Percentiles rank a stretch among this genome's conserved stretches.
Evolutionary conservation across 2,797 vertebrate species (phyloP).

Genomic region (Carcharodon carcharias): DNA sequence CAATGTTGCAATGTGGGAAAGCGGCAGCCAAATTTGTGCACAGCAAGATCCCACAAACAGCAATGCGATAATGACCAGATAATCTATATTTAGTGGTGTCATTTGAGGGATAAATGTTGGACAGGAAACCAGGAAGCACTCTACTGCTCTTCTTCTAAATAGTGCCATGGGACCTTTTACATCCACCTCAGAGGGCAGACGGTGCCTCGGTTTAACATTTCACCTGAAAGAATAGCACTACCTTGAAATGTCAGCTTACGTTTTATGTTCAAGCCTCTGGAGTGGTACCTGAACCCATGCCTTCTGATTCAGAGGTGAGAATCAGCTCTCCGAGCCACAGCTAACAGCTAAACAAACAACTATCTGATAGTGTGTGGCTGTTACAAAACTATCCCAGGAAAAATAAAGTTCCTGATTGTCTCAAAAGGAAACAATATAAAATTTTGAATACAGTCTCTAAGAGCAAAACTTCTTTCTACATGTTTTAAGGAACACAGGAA

Average conservation of each 20-base stretch:
- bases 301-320: neutral
- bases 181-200: neutral
- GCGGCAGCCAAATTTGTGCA: neutral
- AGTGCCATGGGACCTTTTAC: neutral
- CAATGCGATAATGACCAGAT: neutral
- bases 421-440: too few species aligned
- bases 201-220: neutral
- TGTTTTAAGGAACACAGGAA: neutral
- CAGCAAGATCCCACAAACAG: neutral
- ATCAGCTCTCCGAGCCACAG: neutral
- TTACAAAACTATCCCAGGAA: neutral
- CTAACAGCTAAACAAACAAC: neutral
- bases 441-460: neutral
- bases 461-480: neutral
- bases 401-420: neutral
- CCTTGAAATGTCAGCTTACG: neutral
- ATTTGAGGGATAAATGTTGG: neutral
- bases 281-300: neutral
- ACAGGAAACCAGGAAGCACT: neutral
- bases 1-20: neutral
- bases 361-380: neutral
- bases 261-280: neutral
- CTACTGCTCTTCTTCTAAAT: neutral
- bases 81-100: neutral
- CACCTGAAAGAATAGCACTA: neutral